Base-by-base conservation (phyloP, 2,797 vertebrate species). In the Cheracebus regulus region DNA sequence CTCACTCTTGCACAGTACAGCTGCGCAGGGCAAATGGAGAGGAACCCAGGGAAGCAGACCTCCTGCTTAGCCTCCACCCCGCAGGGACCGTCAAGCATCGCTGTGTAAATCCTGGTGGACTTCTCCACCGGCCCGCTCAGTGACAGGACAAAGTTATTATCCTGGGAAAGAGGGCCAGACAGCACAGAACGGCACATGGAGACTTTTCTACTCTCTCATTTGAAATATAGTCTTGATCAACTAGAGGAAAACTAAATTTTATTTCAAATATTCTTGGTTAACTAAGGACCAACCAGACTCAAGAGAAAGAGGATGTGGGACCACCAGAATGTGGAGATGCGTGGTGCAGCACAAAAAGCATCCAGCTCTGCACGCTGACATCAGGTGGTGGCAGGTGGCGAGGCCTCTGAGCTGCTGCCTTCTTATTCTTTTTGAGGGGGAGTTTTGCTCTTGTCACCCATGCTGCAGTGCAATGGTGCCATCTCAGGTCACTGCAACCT, bases 351-450 rank as follows among this genome's bases (percentile, higher is more conserved):
- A 39, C 7, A 13, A 15, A 36, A 15, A 13, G 36, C 15, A 24
- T 8, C 22, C 1, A 14, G 39, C 46, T 79, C 26, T 39, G 64
- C 20, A 2, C 4, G 73, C 33, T 57, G 55, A 24, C n/a, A n/a
- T 1, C 13, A 48, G 30, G 39, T 0, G 1, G 26, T 5, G 8
- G 22, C 6, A 17, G 48, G 55, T 24, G 50, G 48, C 0, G 0
- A 20, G 15, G 0, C 4, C 82, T 75, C 72, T 4, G 39, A 52
- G 17, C 0, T 0, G 26, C 64, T 67, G 64, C 15, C 64, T 67
- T 9, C 15, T 64, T 33, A 0, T 30, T 64, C 33, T 64, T 64
- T 64, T 17, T 33, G 61, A 33, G 3, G 33, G 61, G 30, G 61
- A n/a, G 61, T 67, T n/a, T 67, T 67, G 64, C 64, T n/a, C 64